These are phyloP conservation scores for Eptatretus burgeri DNA, from an alignment of 2,113 vertebrate genomes.

Conservation along the genomic window DNA sequence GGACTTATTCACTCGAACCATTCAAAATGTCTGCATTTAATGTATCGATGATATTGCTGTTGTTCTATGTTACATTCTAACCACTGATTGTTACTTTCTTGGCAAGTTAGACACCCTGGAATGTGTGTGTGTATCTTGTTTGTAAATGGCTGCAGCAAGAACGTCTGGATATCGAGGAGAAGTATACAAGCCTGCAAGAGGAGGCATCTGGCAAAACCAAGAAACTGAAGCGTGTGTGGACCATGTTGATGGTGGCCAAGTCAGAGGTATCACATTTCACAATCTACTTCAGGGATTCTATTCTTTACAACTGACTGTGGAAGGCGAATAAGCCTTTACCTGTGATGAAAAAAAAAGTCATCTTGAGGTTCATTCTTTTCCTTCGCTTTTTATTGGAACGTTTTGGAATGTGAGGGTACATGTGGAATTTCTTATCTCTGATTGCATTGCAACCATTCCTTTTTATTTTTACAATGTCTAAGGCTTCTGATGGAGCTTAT, in stretches of 20 bases:
- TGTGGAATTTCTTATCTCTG: not conserved
- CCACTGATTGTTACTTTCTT: no score
- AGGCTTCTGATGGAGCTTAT: no score
- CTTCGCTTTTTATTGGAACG: not conserved
- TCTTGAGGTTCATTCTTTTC: not conserved
- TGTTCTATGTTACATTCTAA: no score
- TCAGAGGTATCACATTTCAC: not conserved
- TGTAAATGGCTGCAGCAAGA: conserved; percentile 6
- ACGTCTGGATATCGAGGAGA: conserved; percentile 4
- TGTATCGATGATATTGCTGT: no score
- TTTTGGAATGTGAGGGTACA: not conserved
- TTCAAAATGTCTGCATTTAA: no score
- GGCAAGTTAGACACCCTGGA: no score
- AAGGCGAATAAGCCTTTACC: not conserved
- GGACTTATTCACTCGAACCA: no score
- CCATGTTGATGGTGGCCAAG: conserved; percentile 6
- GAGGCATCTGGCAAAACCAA: conserved; percentile 2
- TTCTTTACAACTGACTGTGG: not conserved
- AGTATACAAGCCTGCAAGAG: conserved; percentile 5
- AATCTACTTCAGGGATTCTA: not conserved
- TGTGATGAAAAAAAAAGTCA: not conserved
- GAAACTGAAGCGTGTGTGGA: conserved; percentile 4
- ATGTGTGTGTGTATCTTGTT: no score
- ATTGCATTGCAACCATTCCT: no score
- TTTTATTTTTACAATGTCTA: no score